Percentiles rank a stretch among this genome's conserved stretches.
phyloP scores from a whole-genome alignment of 1,140 invertebrate genomes.

The Drosophila virilis region DNA sequence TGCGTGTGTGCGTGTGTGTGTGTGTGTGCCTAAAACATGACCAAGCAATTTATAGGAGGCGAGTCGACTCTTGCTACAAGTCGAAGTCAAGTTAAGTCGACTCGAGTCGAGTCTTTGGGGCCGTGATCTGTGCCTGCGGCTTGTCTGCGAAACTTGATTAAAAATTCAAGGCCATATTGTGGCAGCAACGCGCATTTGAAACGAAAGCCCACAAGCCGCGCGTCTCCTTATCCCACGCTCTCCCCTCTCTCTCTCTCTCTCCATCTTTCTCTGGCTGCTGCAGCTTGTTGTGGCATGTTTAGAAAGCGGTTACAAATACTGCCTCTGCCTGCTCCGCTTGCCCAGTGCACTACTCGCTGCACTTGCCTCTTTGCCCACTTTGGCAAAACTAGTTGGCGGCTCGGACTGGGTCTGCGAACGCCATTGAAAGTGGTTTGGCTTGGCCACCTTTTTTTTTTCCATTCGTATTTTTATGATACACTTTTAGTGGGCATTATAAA shows the following conservation, averaged over 20 bases:
- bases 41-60: slow-evolving; percentile 33
- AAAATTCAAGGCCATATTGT: slow-evolving; percentile 81
- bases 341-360: slow-evolving; percentile 63
- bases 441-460: background rate
- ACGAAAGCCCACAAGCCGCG: slow-evolving; percentile 33
- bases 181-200: slow-evolving; percentile 65
- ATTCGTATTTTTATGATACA: slow-evolving; percentile 5
- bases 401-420: slow-evolving; percentile 14
- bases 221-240: background rate
- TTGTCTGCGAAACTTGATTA: slow-evolving; percentile 78
- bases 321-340: slow-evolving; percentile 49
- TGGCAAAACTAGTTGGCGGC: slow-evolving; percentile 53
- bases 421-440: slow-evolving; percentile 40
- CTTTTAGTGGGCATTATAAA: slow-evolving; percentile 1
- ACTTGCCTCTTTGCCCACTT: slow-evolving; percentile 11
- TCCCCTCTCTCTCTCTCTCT: background rate
- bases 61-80: slow-evolving; percentile 18
- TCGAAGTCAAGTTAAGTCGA: slow-evolving; percentile 26
- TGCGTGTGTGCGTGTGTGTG: slow-evolving; percentile 5
- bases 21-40: slow-evolving; percentile 66
- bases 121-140: slow-evolving; percentile 58
- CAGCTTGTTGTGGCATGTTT: slow-evolving; percentile 53
- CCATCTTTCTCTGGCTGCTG: slow-evolving; percentile 27
- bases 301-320: slow-evolving; percentile 61
- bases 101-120: slow-evolving; percentile 23